A percentile compares a stretch with the other conserved stretches of the same genome.
phyloP scores from a whole-genome alignment of 1,140 invertebrate genomes.

The Drosophila sucinea region DNA sequence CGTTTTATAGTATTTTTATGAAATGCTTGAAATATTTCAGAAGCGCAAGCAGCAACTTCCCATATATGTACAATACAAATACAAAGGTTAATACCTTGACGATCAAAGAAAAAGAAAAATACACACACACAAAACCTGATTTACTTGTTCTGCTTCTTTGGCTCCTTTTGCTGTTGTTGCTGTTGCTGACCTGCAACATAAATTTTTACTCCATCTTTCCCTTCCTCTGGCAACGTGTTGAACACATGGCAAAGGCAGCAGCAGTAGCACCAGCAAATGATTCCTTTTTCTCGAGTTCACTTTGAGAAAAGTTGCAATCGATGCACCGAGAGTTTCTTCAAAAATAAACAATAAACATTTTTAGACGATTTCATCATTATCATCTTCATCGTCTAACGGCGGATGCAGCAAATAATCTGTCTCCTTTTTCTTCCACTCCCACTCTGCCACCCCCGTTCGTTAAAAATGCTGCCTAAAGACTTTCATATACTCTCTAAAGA shows the following conservation, averaged over 20 bases:
- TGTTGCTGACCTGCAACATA: constrained; percentile 60
- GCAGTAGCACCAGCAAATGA: constrained; percentile 33
- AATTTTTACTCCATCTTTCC: constrained; percentile 61
- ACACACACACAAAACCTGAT: constrained; percentile 59
- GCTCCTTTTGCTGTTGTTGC: constrained; percentile 28
- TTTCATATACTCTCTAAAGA: background rate
- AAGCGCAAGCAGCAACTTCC: constrained; percentile 35
- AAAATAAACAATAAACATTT: constrained; percentile 69
- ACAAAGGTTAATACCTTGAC: constrained; percentile 75
- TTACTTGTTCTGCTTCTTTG: constrained; percentile 69
- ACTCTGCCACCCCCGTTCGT: background rate
- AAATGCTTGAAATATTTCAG: constrained; percentile 77
- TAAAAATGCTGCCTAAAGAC: constrained; percentile 12
- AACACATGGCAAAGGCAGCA: constrained; percentile 35
- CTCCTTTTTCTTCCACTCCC: background rate
- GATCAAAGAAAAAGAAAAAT: constrained; percentile 29
- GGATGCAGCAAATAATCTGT: background rate
- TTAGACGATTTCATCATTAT: constrained; percentile 64
- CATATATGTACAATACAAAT: constrained; percentile 33
- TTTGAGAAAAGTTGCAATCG: constrained; percentile 15
- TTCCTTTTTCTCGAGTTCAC: constrained; percentile 11
- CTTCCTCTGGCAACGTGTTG: constrained; percentile 30
- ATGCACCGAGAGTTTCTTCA: constrained; percentile 35
- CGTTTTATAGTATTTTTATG: constrained; percentile 52
- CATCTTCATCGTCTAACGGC: constrained; percentile 5